Percentiles rank a stretch among this genome's conserved stretches.
Conservation (phyloP, 2,888 invertebrate species). For the Lasioglossum calceatum region DNA sequence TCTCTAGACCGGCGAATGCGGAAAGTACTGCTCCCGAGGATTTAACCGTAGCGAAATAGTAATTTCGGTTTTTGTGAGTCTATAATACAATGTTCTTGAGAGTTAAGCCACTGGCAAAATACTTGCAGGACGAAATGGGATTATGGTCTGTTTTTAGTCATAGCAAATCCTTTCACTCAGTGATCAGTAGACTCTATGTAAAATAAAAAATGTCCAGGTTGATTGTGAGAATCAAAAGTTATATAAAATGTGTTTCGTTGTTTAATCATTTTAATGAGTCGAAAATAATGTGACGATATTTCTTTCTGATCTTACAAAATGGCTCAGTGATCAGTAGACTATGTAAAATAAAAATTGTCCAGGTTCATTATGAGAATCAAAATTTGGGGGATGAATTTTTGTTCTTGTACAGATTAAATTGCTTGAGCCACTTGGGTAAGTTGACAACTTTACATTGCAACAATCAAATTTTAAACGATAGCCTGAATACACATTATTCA, state of each 20-base stretch:
- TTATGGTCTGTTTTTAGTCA: not conserved
- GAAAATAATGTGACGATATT: too few relatives aligned
- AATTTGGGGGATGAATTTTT: too few relatives aligned
- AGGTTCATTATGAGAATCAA: too few relatives aligned
- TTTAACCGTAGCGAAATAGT: slow-evolving; percentile 6
- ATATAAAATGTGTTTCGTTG: not conserved
- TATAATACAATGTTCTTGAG: not conserved
- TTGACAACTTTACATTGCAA: not conserved
- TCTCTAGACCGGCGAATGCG: not conserved
- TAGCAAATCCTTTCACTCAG: not conserved
- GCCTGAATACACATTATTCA: not conserved
- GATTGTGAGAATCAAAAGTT: not conserved
- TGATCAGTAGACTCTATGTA: not conserved
- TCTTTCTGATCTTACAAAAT: too few relatives aligned
- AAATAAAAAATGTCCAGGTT: not conserved
- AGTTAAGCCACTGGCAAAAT: not conserved
- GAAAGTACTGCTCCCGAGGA: slow-evolving; percentile 1
- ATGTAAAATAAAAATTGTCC: too few relatives aligned
- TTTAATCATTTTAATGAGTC: too few relatives aligned
- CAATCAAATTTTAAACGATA: not conserved
- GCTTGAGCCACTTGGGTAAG: not conserved
- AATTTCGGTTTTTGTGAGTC: slow-evolving; percentile 8
- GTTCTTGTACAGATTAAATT: not conserved
- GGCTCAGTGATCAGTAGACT: too few relatives aligned
- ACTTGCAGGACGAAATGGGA: not conserved